Conservation (phyloP, 1,140 invertebrate species). For the Araneus ventricosus region DNA sequence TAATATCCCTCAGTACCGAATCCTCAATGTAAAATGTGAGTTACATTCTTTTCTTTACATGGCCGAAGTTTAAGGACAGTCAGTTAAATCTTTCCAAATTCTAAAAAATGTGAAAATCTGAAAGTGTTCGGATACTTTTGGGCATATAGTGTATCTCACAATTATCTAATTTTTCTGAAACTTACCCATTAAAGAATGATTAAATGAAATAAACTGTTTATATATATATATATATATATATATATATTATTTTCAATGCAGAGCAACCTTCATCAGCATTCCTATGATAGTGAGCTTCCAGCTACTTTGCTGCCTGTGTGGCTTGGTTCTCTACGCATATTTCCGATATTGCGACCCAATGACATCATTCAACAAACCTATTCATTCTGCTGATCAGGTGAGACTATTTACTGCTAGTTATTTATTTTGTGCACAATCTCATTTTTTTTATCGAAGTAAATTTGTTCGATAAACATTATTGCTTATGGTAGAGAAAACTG, state of each 20-base stretch:
- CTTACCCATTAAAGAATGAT: too few species aligned
- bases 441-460: not conserved
- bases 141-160: too few species aligned
- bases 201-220: not conserved
- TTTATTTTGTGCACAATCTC: too few species aligned
- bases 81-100: too few species aligned
- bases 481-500: not conserved
- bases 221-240: too few species aligned
- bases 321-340: constrained; percentile 26
- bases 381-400: constrained; percentile 55
- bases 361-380: not conserved
- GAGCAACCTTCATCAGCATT: not conserved
- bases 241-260: not conserved
- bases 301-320: not conserved
- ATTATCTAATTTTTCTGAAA: not conserved
- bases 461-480: not conserved
- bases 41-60: too few species aligned
- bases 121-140: too few species aligned
- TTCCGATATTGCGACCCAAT: constrained; percentile 22
- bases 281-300: constrained; percentile 7
- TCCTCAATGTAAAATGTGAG: too few species aligned
- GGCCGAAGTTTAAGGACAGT: too few species aligned
- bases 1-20: too few species aligned
- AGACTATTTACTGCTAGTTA: too few species aligned
- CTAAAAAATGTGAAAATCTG: too few species aligned